Percentiles rank a stretch among this genome's conserved stretches.
phyloP scores from a whole-genome alignment of 2,113 vertebrate genomes.

The Pygoscelis antarcticus region DNA sequence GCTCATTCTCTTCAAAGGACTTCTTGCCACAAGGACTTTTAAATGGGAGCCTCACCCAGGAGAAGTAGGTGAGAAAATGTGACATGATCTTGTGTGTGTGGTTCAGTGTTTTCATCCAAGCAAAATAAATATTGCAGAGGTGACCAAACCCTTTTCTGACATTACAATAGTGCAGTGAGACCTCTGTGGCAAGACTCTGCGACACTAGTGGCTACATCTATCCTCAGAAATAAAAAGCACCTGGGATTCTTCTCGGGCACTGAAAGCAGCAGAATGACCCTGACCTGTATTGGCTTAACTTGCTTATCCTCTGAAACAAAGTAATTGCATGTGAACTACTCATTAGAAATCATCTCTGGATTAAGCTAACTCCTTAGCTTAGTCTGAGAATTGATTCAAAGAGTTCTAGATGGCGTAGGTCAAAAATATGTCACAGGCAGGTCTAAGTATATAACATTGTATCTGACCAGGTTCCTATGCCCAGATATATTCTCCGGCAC shows the following conservation, averaged over 20 bases:
- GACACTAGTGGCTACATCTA: not conserved
- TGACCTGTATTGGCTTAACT: not conserved
- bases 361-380: constrained; percentile 15
- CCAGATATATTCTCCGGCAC: not conserved
- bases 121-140: not conserved
- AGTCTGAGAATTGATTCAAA: constrained; percentile 13
- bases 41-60: not conserved
- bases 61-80: not conserved
- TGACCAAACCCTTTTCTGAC: not conserved
- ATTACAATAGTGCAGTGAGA: not conserved
- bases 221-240: not conserved
- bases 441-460: not conserved
- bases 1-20: not conserved
- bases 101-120: not conserved
- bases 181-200: not conserved
- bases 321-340: constrained; percentile 1
- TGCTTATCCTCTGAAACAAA: constrained; percentile 35
- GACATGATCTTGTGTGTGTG: not conserved
- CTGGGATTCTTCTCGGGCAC: not conserved
- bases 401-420: not conserved
- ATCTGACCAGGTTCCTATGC: not conserved
- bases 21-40: not conserved
- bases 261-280: not conserved
- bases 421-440: not conserved
- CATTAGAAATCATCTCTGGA: constrained; percentile 21